These are phyloP conservation scores for Xiphorhynchus erythropygius DNA, from an alignment of 2,797 vertebrate species.

Conservation along the genomic window DNA sequence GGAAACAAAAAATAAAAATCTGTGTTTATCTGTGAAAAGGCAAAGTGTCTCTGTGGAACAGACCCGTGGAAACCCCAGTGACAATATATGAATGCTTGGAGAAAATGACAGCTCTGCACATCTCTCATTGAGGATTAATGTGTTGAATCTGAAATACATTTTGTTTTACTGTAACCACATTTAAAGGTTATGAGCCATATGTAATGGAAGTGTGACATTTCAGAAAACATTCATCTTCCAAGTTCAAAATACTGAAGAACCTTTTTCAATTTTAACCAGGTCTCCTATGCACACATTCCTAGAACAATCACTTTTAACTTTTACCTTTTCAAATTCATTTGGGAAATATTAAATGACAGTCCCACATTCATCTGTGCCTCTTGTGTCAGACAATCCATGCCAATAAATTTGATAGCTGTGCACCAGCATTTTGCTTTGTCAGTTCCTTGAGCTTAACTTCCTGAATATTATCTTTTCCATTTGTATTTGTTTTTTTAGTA, in stretches of 20 bases:
- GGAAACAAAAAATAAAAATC: background rate
- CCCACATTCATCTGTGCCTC: background rate
- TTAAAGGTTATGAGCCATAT: constrained; percentile 53
- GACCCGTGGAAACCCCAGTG: background rate
- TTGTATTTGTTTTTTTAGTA: background rate
- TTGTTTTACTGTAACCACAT: background rate
- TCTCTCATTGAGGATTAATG: background rate
- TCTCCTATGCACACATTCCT: background rate
- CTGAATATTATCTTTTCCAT: background rate
- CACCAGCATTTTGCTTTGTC: background rate
- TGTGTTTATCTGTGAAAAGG: background rate
- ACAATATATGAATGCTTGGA: background rate
- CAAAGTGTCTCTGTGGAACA: background rate
- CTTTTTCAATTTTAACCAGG: background rate
- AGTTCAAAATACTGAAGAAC: constrained; percentile 11
- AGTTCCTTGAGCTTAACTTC: background rate
- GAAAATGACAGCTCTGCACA: constrained; percentile 12
- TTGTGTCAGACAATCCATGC: background rate
- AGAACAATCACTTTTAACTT: background rate
- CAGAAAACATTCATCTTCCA: background rate
- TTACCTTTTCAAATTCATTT: background rate
- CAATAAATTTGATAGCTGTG: background rate
- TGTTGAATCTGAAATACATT: background rate
- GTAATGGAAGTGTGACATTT: constrained; percentile 43
- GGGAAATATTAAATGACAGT: background rate